Evolutionary conservation across 2,113 vertebrate species (phyloP), one percentile per base, ranked within the genome.

Genomic region (Spheniscus mendiculus): DNA sequence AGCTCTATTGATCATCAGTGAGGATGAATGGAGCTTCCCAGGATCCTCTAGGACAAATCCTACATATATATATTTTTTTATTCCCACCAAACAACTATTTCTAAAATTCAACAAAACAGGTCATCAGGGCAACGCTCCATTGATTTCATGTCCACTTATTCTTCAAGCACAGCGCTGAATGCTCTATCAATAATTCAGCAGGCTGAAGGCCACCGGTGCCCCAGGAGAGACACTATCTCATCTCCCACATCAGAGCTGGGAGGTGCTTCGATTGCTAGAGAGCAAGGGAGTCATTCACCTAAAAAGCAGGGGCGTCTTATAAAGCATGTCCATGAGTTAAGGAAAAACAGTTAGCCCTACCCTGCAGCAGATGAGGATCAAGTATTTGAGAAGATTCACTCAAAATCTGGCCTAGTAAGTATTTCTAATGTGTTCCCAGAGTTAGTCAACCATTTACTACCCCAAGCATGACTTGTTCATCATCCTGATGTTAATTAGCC

Each of bases 81-180:
- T 91, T 89, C 96, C 93, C 83, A 96, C 30, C 20, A 90, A 97
- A 97, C 93, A 97, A 96, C 96, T 96, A 97, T 97, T 98, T 97
- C 98, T 96, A 95, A 98, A 98, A 97, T 96, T 97, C 96, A 95
- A 96, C 52, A 92, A 94, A 97, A 97, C 97, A 89, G 98, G 96
- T 98, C 96, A 97, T 93, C 78, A 66, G 98, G 97, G 97, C 97
- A 97, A 91, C 56, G 26, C 83, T 93, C 89, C 97, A 98, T 96
- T 97, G 98, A 98, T 98, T 98, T 97, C 72, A 2, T 78, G 96
- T 97, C 97, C 97, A 95, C 69, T 94, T 96, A 95, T 97, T 97
- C 97, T 96, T 97, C 96, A 89, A 94, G 97, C 95, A 89, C 21
- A 74, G 81, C 22, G 13, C 93, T 97, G 97, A 97, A 97, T 49